These are phyloP conservation scores for Sciurus niger DNA, from an alignment of 2,113 vertebrate genomes.

Conservation along the genomic window DNA sequence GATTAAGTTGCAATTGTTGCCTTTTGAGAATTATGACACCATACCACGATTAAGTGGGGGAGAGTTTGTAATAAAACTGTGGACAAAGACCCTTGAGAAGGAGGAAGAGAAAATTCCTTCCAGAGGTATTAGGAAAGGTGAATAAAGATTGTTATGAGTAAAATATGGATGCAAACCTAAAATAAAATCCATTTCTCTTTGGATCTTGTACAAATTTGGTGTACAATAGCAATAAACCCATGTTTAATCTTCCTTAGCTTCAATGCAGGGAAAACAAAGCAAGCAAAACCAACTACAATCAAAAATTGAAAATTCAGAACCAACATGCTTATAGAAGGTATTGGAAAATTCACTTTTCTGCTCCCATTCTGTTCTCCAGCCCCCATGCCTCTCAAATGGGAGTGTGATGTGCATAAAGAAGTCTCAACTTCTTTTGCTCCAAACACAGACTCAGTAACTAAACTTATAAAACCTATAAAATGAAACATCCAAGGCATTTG, in stretches of 20 bases:
- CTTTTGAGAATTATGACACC: neutral
- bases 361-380: neutral
- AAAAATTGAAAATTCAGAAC: neutral
- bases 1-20: neutral
- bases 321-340: fast-evolving
- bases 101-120: neutral
- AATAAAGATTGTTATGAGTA: neutral
- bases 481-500: neutral
- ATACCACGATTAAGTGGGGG: neutral
- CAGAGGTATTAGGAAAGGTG: neutral
- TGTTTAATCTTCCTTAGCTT: conserved; percentile 19
- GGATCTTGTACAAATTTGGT: neutral
- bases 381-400: neutral
- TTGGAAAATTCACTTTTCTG: neutral
- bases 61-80: neutral
- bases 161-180: neutral
- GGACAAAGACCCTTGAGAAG: neutral
- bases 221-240: neutral
- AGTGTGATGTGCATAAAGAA: neutral
- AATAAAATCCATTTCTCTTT: neutral
- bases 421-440: neutral
- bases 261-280: neutral
- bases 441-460: neutral
- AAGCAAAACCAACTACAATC: neutral
- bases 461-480: neutral